phyloP scores from a whole-genome alignment of 2,113 vertebrate species.

The Mustela nigripes region DNA sequence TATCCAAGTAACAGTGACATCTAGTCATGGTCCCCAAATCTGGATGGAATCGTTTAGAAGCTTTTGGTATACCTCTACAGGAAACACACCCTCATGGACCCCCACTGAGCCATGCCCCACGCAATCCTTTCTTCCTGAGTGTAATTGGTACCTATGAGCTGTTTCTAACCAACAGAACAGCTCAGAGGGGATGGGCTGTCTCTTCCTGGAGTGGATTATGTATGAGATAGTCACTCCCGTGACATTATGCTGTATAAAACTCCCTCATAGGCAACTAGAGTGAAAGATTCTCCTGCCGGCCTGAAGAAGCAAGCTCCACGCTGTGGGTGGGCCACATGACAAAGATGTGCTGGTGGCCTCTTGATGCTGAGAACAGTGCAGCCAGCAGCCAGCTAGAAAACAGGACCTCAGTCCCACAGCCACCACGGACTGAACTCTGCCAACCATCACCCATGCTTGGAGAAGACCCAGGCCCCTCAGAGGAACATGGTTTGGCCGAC shows the following conservation, averaged over 20 bases:
- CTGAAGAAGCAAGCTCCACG: not conserved
- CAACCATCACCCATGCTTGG: rapidly evolving
- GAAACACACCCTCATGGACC: not conserved
- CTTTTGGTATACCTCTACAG: not conserved
- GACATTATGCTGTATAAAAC: rapidly evolving
- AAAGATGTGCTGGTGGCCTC: no score
- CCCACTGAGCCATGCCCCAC: rapidly evolving
- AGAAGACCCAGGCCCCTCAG: not conserved
- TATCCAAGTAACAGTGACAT: not conserved
- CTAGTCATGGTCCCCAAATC: not conserved
- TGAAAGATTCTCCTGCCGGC: no score
- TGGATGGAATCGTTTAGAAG: not conserved
- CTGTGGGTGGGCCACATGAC: rapidly evolving
- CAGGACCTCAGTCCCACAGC: not conserved
- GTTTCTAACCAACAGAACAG: not conserved
- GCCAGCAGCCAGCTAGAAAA: not conserved
- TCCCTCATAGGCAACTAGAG: not conserved
- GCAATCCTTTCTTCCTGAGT: not conserved
- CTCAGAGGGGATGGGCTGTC: not conserved
- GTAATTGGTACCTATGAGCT: not conserved
- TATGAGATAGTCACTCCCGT: rapidly evolving
- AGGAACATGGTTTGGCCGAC: rapidly evolving
- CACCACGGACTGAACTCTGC: not conserved
- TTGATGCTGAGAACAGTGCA: not conserved
- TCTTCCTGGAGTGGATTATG: not conserved